Evolutionary conservation across 64 coral and sea anemone genomes (phyloP).

Genomic region (Stichodactyla mertensii): DNA sequence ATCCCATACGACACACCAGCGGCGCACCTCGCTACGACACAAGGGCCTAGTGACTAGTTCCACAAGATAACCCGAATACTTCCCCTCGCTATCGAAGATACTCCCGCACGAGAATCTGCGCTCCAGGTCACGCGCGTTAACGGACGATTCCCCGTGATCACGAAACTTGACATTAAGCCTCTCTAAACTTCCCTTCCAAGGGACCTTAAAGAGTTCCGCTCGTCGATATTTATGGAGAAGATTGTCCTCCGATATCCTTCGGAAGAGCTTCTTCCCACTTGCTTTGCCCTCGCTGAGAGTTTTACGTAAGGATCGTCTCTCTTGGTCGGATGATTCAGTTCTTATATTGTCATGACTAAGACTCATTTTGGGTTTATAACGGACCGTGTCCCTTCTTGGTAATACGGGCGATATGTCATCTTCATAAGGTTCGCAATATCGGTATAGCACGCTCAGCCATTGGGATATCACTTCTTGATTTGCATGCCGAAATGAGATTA

Average conservation of each 20-base stretch:
- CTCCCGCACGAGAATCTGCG: constrained; percentile 79
- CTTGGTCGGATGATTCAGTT: not conserved
- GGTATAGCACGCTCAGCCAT: constrained; percentile 64
- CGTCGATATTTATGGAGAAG: constrained; percentile 70
- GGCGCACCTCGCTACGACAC: constrained; percentile 67
- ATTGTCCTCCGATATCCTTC: constrained; percentile 72
- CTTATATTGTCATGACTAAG: constrained; percentile 72
- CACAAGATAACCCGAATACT: constrained; percentile 72
- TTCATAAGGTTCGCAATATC: constrained; percentile 53
- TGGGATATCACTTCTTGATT: constrained; percentile 47
- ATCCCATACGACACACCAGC: constrained; percentile 74
- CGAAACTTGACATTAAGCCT: constrained; percentile 58
- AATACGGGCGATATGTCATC: constrained; percentile 12
- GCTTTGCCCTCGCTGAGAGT: constrained; percentile 80
- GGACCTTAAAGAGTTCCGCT: constrained; percentile 46
- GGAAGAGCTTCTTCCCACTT: constrained; percentile 56
- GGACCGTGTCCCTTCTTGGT: constrained; percentile 19
- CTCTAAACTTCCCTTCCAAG: constrained; percentile 49
- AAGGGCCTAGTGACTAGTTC: constrained; percentile 49
- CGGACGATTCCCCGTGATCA: constrained; percentile 21
- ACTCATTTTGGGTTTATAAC: constrained; percentile 36
- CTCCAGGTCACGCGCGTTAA: constrained; percentile 33
- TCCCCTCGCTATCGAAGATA: constrained; percentile 82
- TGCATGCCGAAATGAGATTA: constrained; percentile 21
- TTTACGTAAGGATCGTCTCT: constrained; percentile 35